Conservation (phyloP, 2,888 invertebrate genomes). For the Melikaiella ostensackeni region DNA sequence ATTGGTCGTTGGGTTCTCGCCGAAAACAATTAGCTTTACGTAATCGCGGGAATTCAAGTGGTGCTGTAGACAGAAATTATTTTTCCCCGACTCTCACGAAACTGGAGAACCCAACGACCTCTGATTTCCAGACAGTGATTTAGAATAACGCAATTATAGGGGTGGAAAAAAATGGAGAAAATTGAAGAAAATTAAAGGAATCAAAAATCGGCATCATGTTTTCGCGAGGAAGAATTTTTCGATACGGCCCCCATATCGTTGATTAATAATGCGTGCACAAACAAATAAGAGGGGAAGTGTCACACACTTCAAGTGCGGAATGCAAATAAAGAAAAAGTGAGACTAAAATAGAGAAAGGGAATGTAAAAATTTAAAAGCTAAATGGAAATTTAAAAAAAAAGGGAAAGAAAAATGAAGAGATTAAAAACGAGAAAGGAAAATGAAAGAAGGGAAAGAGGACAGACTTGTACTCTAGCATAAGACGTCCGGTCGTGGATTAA, state of each 20-base stretch:
- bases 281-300: not conserved
- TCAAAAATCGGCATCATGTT: constrained; percentile 42
- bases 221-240: constrained; percentile 22
- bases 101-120: constrained; percentile 27
- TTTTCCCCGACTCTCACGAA: constrained; percentile 44
- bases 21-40: constrained; percentile 56
- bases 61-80: constrained; percentile 66
- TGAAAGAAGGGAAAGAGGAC: constrained; percentile 38
- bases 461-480: constrained; percentile 42
- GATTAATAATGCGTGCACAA: constrained; percentile 38
- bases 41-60: constrained; percentile 62
- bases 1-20: constrained; percentile 49
- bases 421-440: constrained; percentile 41
- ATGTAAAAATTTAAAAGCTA: not conserved
- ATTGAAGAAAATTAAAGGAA: constrained; percentile 8
- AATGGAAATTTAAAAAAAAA: constrained; percentile 18
- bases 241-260: constrained; percentile 37
- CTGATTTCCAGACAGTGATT: constrained; percentile 9
- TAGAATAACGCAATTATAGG: constrained; percentile 12
- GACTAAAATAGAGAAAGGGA: constrained; percentile 37
- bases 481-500: constrained; percentile 37
- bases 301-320: constrained; percentile 19
- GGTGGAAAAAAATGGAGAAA: not conserved
- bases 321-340: constrained; percentile 11
- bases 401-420: constrained; percentile 19